Conservation (phyloP, 1,140 invertebrate genomes). For the Bursaphelenchus mucronatus region DNA sequence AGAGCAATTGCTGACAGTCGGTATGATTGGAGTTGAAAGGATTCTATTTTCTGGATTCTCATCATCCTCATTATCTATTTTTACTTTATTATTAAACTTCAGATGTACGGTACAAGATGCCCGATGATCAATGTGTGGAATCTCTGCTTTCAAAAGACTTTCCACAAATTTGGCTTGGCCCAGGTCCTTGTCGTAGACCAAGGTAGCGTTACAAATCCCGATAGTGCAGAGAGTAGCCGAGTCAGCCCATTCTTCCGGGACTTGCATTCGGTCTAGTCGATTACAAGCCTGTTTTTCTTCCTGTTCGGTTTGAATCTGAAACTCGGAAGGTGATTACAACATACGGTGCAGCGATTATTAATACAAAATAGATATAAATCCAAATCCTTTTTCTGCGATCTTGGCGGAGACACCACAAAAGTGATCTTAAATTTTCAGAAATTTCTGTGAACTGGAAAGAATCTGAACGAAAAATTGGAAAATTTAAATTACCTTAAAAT, state of each 20-base stretch:
- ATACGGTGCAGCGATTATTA: background rate
- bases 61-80: background rate
- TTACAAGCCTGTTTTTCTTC: constrained; percentile 7
- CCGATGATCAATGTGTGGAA: constrained; percentile 34
- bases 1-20: constrained; percentile 5
- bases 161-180: constrained; percentile 25
- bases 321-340: background rate
- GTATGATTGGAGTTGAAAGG: background rate
- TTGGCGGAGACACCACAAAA: no score
- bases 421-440: background rate
- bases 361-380: no score
- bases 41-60: background rate
- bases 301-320: constrained; percentile 13
- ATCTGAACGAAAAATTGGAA: background rate
- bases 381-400: no score
- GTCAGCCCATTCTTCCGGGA: constrained; percentile 14
- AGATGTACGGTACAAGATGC: constrained; percentile 23
- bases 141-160: constrained; percentile 16
- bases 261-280: constrained; percentile 15
- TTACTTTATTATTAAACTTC: background rate
- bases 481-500: constrained; percentile 34
- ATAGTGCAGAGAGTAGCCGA: constrained; percentile 25
- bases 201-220: constrained; percentile 30
- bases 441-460: background rate
- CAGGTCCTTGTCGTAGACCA: constrained; percentile 17